Conservation (phyloP, 35 echinoderm and acorn worm genomes). For the Acanthaster planci region DNA sequence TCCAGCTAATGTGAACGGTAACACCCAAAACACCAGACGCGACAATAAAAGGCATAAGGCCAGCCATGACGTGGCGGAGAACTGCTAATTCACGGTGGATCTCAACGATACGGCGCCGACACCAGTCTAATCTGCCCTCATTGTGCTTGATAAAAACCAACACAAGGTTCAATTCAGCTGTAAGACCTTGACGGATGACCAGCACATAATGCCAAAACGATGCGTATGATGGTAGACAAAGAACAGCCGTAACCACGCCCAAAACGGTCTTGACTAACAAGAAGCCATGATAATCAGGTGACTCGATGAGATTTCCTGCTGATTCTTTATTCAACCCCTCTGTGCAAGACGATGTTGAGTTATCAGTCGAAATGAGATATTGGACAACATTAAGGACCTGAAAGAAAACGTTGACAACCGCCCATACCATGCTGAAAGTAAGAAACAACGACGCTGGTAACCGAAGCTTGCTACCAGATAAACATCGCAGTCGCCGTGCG, state of each 20-base stretch:
- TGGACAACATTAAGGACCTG: not conserved
- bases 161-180: constrained; percentile 36
- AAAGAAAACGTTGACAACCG: not conserved
- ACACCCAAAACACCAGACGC: constrained; percentile 19
- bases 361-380: not conserved
- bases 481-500: constrained; percentile 22
- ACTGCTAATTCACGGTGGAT: constrained; percentile 29
- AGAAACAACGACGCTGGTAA: constrained; percentile 12
- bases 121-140: constrained; percentile 28
- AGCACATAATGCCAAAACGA: constrained; percentile 20
- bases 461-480: constrained; percentile 1
- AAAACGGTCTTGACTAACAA: not conserved
- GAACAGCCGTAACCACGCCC: not conserved
- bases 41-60: constrained; percentile 35
- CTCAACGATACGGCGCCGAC: constrained; percentile 40
- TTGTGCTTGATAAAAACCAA: constrained; percentile 36
- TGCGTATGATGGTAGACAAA: constrained; percentile 10
- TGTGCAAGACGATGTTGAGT: not conserved
- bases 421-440: constrained; percentile 12
- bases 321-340: not conserved
- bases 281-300: not conserved
- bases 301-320: not conserved
- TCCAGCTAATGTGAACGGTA: constrained; percentile 43
- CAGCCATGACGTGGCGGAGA: not conserved
- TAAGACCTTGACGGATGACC: constrained; percentile 28